A percentile compares a stretch with the other conserved stretches of the same genome.
phyloP scores from a whole-genome alignment of 2,113 vertebrate species.

The Pungitius pungitius region DNA sequence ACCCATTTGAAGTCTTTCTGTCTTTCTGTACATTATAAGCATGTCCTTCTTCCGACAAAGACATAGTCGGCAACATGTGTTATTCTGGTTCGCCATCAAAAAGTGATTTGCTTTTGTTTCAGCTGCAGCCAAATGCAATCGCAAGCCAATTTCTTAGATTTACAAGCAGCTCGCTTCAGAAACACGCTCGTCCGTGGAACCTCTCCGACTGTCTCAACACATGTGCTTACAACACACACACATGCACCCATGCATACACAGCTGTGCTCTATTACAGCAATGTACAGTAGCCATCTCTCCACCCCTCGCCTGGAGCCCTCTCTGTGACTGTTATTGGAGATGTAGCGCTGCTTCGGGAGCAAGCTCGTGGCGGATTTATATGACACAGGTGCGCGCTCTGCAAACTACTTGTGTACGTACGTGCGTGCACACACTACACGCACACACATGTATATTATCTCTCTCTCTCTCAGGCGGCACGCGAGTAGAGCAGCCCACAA shows the following conservation, averaged over 20 bases:
- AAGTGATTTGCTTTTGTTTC: slow-evolving; percentile 33
- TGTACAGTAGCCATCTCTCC: slow-evolving; percentile 75
- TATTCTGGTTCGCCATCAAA: slow-evolving; percentile 32
- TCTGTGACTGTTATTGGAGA: slow-evolving; percentile 77
- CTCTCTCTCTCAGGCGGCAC: slow-evolving; percentile 39
- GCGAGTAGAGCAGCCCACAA: slow-evolving; percentile 63
- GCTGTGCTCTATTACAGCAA: slow-evolving; percentile 74
- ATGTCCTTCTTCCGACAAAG: not conserved
- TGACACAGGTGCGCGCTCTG: slow-evolving; percentile 75
- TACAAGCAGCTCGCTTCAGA: slow-evolving; percentile 26
- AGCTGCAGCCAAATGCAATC: slow-evolving; percentile 46
- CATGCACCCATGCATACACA: slow-evolving; percentile 53
- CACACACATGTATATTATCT: slow-evolving; percentile 16
- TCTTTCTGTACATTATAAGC: not conserved
- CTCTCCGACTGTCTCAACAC: slow-evolving; percentile 45
- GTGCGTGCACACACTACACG: slow-evolving; percentile 12
- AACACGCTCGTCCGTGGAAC: slow-evolving; percentile 30
- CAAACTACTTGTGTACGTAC: slow-evolving; percentile 19
- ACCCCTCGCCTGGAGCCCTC: slow-evolving; percentile 70
- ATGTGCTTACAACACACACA: slow-evolving; percentile 24
- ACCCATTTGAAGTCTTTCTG: not conserved
- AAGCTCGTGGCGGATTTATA: slow-evolving; percentile 72
- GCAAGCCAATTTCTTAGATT: slow-evolving; percentile 57
- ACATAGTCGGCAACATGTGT: not conserved
- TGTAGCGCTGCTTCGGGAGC: slow-evolving; percentile 69